phyloP scores from a whole-genome alignment of 37 sponge, comb jelly and placozoan species.

The Amphimedon queenslandica region DNA sequence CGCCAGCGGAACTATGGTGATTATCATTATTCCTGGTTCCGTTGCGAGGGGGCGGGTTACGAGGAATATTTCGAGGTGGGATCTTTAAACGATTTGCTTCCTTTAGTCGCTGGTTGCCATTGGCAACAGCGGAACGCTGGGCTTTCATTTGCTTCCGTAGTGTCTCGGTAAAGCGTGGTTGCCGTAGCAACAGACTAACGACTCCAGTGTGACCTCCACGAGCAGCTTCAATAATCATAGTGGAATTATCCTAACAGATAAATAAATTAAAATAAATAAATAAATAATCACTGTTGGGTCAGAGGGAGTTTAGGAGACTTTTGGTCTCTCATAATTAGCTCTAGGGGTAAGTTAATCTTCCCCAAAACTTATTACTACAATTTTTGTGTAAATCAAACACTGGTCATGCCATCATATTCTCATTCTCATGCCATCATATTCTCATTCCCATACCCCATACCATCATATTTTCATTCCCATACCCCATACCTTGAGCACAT shows the following conservation, averaged over 20 bases:
- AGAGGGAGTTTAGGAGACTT: too few relatives aligned
- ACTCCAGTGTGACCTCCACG: conserved; percentile 76
- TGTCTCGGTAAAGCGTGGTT: conserved; percentile 25
- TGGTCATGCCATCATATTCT: too few relatives aligned
- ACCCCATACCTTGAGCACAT: conserved; percentile 67
- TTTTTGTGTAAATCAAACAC: too few relatives aligned
- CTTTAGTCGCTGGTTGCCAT: not conserved
- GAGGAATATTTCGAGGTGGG: not conserved
- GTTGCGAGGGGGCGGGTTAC: not conserved
- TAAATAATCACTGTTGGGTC: conserved; percentile 4
- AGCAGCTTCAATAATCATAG: conserved; percentile 80
- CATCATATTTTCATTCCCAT: too few relatives aligned
- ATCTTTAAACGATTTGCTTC: not conserved
- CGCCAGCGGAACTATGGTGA: too few relatives aligned
- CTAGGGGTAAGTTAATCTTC: too few relatives aligned
- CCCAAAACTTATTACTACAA: too few relatives aligned
- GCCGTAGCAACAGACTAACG: conserved; percentile 61
- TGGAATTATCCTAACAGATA: conserved; percentile 61
- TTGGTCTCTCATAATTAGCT: too few relatives aligned
- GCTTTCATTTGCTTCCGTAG: conserved; percentile 5
- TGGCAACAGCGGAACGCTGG: not conserved
- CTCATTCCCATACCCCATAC: too few relatives aligned
- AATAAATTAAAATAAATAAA: not conserved
- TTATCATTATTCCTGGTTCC: not conserved
- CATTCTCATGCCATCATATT: too few relatives aligned